Conservation (phyloP, 2,888 invertebrate species). For the Hypolimnas misippus region DNA sequence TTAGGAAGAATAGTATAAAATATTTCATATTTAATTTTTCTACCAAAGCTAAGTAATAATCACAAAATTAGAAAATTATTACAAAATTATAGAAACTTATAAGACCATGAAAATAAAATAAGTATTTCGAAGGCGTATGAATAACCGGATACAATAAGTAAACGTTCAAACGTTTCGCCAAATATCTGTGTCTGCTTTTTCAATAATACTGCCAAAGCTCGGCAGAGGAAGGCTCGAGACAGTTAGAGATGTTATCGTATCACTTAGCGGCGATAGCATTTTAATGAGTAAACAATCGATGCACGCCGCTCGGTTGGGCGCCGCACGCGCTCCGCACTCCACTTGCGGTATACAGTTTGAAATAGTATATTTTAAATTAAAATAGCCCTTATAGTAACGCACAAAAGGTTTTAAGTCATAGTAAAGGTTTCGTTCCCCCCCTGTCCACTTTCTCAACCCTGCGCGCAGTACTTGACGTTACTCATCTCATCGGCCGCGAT, state of each 20-base stretch:
- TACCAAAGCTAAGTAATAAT: too few species aligned
- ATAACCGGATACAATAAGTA: slow-evolving; percentile 3
- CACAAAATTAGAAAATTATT: too few species aligned
- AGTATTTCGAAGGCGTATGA: not conserved
- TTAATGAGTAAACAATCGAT: slow-evolving; percentile 85
- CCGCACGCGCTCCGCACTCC: slow-evolving; percentile 61
- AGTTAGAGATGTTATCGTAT: slow-evolving; percentile 79
- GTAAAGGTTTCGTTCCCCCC: slow-evolving; percentile 12
- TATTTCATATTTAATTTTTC: too few species aligned
- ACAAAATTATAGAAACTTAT: too few species aligned
- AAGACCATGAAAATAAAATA: too few species aligned
- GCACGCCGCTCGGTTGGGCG: slow-evolving; percentile 78
- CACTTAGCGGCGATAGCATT: slow-evolving; percentile 78
- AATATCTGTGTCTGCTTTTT: slow-evolving; percentile 18
- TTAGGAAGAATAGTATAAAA: too few species aligned
- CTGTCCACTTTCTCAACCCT: slow-evolving; percentile 49
- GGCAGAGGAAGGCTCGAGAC: slow-evolving; percentile 54
- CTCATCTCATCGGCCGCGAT: slow-evolving; percentile 42
- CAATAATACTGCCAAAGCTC: slow-evolving; percentile 25
- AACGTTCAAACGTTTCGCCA: slow-evolving; percentile 12
- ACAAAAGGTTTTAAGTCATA: slow-evolving; percentile 4
- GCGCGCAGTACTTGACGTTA: slow-evolving; percentile 40
- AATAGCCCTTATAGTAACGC: not conserved
- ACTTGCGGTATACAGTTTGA: slow-evolving; percentile 17
- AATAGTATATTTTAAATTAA: not conserved